Evolutionary conservation across 2,113 vertebrate species (phyloP).

Genomic region (Elephantulus edwardii): DNA sequence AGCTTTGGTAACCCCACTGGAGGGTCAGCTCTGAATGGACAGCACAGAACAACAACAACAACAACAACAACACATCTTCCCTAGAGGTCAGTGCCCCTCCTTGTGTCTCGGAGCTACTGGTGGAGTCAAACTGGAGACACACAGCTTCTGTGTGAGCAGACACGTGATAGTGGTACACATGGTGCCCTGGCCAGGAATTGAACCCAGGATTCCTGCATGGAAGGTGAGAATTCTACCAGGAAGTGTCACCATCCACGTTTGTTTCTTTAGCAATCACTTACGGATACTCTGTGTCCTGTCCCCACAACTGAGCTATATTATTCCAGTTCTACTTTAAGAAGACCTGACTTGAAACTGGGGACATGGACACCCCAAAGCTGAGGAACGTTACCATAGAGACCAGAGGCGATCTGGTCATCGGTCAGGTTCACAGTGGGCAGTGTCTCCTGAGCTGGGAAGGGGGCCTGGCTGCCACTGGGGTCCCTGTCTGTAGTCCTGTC

Average conservation of each 20-base stretch:
- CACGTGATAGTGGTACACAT: not conserved
- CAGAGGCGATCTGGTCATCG: slow-evolving; percentile 69
- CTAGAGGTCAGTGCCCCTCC: too few relatives aligned
- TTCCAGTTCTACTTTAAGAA: not conserved
- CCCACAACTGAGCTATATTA: not conserved
- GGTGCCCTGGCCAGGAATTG: not conserved
- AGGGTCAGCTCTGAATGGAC: too few relatives aligned
- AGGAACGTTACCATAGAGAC: slow-evolving; percentile 65
- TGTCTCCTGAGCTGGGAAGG: not conserved
- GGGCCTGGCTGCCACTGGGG: not conserved
- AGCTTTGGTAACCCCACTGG: too few relatives aligned
- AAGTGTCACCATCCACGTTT: not conserved
- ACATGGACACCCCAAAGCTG: not conserved
- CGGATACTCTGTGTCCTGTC: not conserved
- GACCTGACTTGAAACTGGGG: not conserved
- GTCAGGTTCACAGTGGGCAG: slow-evolving; percentile 61
- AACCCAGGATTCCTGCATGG: not conserved
- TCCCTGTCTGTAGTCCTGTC: not conserved
- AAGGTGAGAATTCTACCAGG: not conserved
- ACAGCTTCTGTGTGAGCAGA: too few relatives aligned
- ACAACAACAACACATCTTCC: too few relatives aligned
- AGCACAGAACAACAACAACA: too few relatives aligned
- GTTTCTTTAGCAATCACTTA: not conserved
- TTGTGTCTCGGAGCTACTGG: too few relatives aligned
- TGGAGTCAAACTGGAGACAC: too few relatives aligned